phyloP scores from a whole-genome alignment of 2,113 vertebrate species.

The Ctenodactylus gundi region DNA sequence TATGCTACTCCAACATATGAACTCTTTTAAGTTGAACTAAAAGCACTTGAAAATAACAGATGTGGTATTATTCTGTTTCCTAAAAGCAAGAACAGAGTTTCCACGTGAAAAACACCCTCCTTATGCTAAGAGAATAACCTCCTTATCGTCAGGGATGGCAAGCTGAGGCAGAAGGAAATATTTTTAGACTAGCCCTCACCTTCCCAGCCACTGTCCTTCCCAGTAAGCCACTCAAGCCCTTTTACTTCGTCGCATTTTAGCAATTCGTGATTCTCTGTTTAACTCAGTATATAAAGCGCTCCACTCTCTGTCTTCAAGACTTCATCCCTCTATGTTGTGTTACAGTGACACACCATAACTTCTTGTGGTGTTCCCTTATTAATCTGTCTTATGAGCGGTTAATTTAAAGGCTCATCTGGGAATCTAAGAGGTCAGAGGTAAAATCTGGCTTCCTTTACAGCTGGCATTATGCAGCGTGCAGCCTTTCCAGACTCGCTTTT shows the following conservation, averaged over 20 bases:
- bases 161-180: not conserved
- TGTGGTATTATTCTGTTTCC: not conserved
- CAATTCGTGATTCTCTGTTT: not conserved
- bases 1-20: not conserved
- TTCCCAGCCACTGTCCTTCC: not conserved
- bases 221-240: not conserved
- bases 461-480: not conserved
- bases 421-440: not conserved
- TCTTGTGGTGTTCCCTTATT: not conserved
- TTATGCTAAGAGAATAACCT: not conserved
- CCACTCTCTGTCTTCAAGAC: not conserved
- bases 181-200: not conserved
- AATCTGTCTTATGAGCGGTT: too few species aligned
- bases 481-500: not conserved
- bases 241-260: not conserved
- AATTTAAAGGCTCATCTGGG: not conserved
- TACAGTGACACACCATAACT: not conserved
- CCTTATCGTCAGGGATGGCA: not conserved
- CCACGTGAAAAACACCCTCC: not conserved
- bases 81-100: not conserved
- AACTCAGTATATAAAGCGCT: not conserved
- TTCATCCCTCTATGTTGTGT: not conserved
- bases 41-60: not conserved
- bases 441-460: not conserved
- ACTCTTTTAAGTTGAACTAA: not conserved